Percentiles rank a stretch among this genome's conserved stretches.
phyloP scores from a whole-genome alignment of 1,140 invertebrate species.

The Drosophila tristis region DNA sequence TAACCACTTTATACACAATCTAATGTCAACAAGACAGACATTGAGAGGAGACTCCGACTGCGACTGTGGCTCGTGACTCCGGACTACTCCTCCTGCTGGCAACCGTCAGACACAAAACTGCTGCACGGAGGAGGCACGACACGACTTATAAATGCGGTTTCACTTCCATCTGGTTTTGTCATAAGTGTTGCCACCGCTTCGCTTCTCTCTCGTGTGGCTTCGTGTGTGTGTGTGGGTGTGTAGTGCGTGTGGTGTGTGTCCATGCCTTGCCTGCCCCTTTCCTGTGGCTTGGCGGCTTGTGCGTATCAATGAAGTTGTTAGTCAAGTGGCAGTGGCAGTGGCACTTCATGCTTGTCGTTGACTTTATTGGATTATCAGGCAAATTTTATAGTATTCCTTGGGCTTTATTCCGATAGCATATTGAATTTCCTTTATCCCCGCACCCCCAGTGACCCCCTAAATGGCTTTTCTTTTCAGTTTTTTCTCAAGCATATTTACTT shows the following conservation, averaged over 20 bases:
- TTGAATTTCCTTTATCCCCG: constrained; percentile 42
- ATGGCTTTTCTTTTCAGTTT: constrained; percentile 40
- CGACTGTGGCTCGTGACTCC: too few species aligned
- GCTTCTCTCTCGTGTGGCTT: constrained; percentile 3
- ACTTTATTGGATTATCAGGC: constrained; percentile 77
- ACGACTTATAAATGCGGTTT: constrained; percentile 79
- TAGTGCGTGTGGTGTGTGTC: constrained; percentile 5
- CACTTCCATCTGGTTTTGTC: constrained; percentile 70
- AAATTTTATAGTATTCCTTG: constrained; percentile 68
- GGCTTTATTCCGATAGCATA: constrained; percentile 36
- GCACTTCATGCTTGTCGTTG: constrained; percentile 54
- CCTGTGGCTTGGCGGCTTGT: constrained; percentile 23
- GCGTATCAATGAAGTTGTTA: constrained; percentile 77
- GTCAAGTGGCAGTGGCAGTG: constrained; percentile 35
- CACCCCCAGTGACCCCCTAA: constrained; percentile 22
- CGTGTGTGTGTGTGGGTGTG: constrained; percentile 11
- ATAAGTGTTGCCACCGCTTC: constrained; percentile 36
- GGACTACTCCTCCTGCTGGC: constrained; percentile 15
- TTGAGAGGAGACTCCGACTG: constrained; percentile 3
- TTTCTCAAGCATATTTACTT: constrained; percentile 45
- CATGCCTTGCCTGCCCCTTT: constrained; percentile 1
- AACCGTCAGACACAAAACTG: constrained; percentile 22
- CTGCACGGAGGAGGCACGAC: constrained; percentile 36
- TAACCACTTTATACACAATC: constrained; percentile 80
- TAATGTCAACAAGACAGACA: constrained; percentile 73